A percentile compares a stretch with the other conserved stretches of the same genome.
Evolutionary conservation across 2,797 vertebrate species (phyloP).

Genomic region (Phaenicophaeus curvirostris): DNA sequence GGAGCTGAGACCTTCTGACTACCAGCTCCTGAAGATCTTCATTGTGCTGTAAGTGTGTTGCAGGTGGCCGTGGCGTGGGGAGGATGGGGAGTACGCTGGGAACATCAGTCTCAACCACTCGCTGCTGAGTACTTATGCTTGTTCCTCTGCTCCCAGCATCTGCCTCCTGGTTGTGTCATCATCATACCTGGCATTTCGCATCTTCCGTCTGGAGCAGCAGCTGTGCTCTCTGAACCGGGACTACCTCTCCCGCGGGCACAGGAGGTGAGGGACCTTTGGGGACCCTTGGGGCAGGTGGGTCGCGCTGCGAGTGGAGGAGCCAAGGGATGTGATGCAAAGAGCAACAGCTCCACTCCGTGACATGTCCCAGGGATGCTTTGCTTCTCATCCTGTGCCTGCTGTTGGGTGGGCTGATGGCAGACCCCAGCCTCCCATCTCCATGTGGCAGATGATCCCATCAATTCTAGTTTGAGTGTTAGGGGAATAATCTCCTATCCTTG

Average conservation of each 20-base stretch:
- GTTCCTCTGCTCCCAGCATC: conserved; percentile 77
- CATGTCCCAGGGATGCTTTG: neutral
- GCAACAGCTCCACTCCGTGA: rapidly evolving
- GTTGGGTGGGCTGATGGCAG: neutral
- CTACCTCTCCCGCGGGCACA: conserved; percentile 66
- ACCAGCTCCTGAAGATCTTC: conserved; percentile 92
- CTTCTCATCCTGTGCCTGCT: neutral
- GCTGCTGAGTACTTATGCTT: rapidly evolving
- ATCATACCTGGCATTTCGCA: conserved; percentile 93
- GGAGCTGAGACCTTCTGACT: conserved; percentile 88
- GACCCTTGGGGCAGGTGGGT: neutral
- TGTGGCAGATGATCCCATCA: neutral
- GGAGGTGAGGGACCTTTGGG: conserved; percentile 75
- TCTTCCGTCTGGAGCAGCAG: conserved; percentile 93
- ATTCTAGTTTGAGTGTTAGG: neutral
- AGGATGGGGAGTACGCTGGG: rapidly evolving
- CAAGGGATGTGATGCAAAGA: neutral
- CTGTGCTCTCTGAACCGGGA: conserved; percentile 82
- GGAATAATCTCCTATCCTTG: neutral
- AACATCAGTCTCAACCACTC: rapidly evolving
- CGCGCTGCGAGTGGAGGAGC: rapidly evolving
- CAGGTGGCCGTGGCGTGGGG: rapidly evolving
- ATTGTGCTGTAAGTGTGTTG: conserved; percentile 87
- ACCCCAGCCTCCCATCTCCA: no score
- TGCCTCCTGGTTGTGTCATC: conserved; percentile 92